Percentiles rank a stretch among this genome's conserved stretches.
Conservation (phyloP, 92 coral and sea anemone genomes). For the Porites divaricata region DNA sequence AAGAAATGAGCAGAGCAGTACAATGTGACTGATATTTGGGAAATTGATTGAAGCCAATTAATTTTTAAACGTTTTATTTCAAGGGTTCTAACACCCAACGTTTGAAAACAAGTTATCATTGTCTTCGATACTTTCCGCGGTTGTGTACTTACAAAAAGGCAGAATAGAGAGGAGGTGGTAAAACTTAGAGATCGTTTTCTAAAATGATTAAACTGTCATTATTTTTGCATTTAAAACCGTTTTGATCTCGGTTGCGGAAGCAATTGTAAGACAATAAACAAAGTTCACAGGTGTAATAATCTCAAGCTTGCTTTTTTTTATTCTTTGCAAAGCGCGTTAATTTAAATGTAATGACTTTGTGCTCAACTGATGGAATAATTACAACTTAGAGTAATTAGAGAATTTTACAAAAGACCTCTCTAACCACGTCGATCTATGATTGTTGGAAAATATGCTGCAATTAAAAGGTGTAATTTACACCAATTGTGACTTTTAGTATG, state of each 20-base stretch:
- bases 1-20: neutral
- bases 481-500: neutral
- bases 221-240: neutral
- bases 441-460: neutral
- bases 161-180: neutral
- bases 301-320: conserved; percentile 22
- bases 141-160: no score
- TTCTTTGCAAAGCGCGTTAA: neutral
- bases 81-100: no score
- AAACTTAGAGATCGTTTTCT: neutral
- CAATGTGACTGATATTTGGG: neutral
- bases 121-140: no score
- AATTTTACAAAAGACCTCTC: neutral
- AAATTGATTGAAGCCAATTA: no score
- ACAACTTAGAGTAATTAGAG: neutral
- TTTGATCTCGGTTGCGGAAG: neutral
- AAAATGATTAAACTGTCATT: neutral
- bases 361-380: conserved; percentile 9
- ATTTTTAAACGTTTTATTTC: no score
- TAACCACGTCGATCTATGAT: neutral
- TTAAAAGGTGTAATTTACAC: neutral
- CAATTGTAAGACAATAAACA: neutral
- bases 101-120: no score
- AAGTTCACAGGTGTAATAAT: conserved; percentile 3
- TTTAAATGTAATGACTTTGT: no score